A percentile compares a stretch with the other conserved stretches of the same genome.
Conservation (phyloP, 2,113 vertebrate species). For the Platanista minor region DNA sequence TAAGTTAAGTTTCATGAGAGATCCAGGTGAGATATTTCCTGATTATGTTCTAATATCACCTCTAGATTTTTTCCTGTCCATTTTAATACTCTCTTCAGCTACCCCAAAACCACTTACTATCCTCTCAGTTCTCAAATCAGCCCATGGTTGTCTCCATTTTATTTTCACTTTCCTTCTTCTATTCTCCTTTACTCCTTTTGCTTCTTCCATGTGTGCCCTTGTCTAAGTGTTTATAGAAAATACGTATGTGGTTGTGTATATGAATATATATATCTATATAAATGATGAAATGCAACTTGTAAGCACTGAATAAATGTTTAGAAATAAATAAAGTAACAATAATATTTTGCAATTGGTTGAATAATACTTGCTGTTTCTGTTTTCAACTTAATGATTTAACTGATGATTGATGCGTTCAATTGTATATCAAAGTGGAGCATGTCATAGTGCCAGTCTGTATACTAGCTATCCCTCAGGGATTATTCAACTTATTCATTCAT, state of each 20-base stretch:
- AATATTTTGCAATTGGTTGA: not conserved
- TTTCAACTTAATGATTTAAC: not conserved
- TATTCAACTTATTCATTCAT: conserved; percentile 5
- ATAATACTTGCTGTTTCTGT: not conserved
- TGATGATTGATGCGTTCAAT: not conserved
- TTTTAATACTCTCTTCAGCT: not conserved
- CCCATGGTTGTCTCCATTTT: not conserved
- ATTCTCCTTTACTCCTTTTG: not conserved
- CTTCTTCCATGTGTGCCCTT: not conserved
- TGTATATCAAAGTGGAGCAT: not conserved
- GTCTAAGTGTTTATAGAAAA: not conserved
- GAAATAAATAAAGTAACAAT: not conserved
- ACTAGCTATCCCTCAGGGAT: not conserved
- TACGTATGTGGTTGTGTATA: not conserved
- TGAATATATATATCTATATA: not conserved
- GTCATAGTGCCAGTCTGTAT: not conserved
- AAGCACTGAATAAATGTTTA: not conserved
- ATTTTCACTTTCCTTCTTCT: not conserved
- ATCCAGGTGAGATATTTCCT: conserved; percentile 18
- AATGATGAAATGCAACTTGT: not conserved
- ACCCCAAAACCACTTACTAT: not conserved
- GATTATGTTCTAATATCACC: not conserved
- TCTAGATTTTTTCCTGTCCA: not conserved
- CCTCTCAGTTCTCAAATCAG: not conserved
- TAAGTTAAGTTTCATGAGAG: not conserved